A percentile compares a stretch with the other conserved stretches of the same genome.
These are phyloP conservation scores for Sapajus apella DNA, from an alignment of 2,113 vertebrate genomes.

Conservation along the genomic window DNA sequence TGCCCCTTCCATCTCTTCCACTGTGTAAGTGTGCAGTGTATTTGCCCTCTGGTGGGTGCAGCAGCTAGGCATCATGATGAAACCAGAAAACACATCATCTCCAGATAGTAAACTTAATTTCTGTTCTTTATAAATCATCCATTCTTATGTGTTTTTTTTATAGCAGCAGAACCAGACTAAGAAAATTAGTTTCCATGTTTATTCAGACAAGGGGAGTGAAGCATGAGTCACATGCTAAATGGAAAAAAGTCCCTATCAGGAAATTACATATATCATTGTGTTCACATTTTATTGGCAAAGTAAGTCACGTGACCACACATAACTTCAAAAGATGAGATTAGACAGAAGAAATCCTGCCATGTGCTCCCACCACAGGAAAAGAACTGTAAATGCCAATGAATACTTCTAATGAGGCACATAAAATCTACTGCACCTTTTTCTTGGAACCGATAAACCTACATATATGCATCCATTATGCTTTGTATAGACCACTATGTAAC, in stretches of 20 bases:
- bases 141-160: background rate
- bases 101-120: background rate
- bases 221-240: background rate
- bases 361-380: rapidly evolving
- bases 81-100: background rate
- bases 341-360: background rate
- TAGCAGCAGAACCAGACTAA: too few relatives aligned
- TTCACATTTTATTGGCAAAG: background rate
- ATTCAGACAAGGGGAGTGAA: background rate
- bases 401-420: background rate
- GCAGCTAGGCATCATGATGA: background rate
- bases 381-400: background rate
- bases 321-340: background rate
- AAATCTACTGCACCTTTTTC: background rate
- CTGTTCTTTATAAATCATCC: background rate
- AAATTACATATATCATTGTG: background rate
- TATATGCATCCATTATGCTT: background rate
- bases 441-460: background rate
- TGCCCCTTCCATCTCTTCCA: background rate
- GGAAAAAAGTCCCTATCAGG: background rate
- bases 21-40: background rate
- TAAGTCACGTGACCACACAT: background rate
- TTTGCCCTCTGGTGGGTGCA: too few relatives aligned
- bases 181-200: background rate
- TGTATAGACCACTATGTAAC: background rate